Base-by-base conservation (phyloP, 2,888 invertebrate species). In the Orthonevra nobilis region DNA sequence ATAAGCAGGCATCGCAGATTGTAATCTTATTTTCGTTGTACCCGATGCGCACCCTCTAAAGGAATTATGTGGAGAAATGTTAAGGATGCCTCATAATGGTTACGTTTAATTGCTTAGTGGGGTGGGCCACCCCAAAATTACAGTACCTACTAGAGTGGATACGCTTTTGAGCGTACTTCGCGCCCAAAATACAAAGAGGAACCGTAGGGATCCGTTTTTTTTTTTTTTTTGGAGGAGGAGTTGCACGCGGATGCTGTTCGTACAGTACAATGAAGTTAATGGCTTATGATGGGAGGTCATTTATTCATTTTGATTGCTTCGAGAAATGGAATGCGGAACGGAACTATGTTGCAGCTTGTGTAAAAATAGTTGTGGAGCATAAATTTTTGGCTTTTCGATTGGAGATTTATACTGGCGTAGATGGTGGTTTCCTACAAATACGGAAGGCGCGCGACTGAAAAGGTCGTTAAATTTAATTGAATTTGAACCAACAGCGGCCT, bases 231-330 rank as follows among this genome's bases (percentile, higher is more conserved):
- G 23, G 23, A 5, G 14, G 12, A 36, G 34, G 32, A 58, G 58
- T 40, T 46, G 23, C 52, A 12, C 54, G 56, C 26, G 40, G 38
- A 48, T 48, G 48, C 34, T 40, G 42, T 5, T 23, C 54, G 58
- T 23, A 14, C 44, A 54, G 32, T 48, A 73, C 64, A 73, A 64
- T 73, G 73, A 74, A 74, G 66, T 66, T 74, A 74, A 74, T 74
- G 73, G 73, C 73, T 74, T 74, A 74, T 74, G 73, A 74, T 74
- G 58, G 60, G 50, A 66, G 73, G 73, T 74, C 73, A 74, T 74
- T 74, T 74, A 74, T 74, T 74, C 50, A 34, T 58, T 74, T 68
- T 74, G 73, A 74, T 66, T 74, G 73, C 52, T 46, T 66, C n/a
- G 73, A 66, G 66, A 73, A 68, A 44, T 38, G 52, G 60, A 54